Evolutionary conservation across 2,888 invertebrate genomes (phyloP).

Genomic region (Pristionchus entomophagus): DNA sequence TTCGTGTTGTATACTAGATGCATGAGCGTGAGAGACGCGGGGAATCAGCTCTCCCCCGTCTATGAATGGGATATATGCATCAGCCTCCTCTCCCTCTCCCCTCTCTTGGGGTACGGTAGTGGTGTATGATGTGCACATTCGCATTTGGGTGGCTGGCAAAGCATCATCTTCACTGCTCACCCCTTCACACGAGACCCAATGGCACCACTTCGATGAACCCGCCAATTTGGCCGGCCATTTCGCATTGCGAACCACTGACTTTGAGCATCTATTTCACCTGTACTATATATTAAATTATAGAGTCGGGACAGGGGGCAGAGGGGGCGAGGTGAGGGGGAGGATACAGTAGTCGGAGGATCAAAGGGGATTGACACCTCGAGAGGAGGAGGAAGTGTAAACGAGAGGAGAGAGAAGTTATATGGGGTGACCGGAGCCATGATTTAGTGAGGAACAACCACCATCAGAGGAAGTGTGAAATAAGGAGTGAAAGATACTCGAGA

Average conservation of each 20-base stretch:
- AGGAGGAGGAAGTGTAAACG: not conserved
- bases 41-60: not conserved
- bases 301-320: not conserved
- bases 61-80: constrained; percentile 36
- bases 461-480: not conserved
- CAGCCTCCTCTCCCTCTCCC: constrained; percentile 17
- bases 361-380: constrained; percentile 19
- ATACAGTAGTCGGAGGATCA: constrained; percentile 20
- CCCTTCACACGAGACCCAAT: not conserved
- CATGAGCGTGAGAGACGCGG: not conserved
- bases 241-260: not conserved
- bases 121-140: constrained; percentile 38
- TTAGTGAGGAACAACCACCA: not conserved
- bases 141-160: not conserved
- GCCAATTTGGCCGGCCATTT: not conserved
- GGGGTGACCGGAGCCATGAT: not conserved
- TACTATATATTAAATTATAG: constrained; percentile 43
- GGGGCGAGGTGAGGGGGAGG: not conserved
- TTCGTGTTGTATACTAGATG: constrained; percentile 35
- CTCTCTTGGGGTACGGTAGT: constrained; percentile 21
- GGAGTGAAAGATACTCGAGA: not conserved
- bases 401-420: constrained; percentile 38
- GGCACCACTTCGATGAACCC: not conserved
- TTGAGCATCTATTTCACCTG: constrained; percentile 4
- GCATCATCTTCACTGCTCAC: not conserved